Percentiles rank a stretch among this genome's conserved stretches.
phyloP scores from a whole-genome alignment of 2,113 vertebrate species.

The Terrapene triunguis region DNA sequence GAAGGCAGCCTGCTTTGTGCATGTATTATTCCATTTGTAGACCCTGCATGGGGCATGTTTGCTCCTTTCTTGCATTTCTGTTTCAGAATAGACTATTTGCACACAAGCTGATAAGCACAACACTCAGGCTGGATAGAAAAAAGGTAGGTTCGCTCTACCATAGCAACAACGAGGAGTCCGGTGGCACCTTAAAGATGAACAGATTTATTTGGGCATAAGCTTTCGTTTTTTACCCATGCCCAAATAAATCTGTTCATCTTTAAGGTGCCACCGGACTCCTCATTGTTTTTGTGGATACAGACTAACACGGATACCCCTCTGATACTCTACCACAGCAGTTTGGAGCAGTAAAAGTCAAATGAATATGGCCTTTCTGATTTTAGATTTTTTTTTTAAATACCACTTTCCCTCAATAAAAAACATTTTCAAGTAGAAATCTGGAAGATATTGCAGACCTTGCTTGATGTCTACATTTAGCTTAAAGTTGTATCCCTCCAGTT shows the following conservation, averaged over 20 bases:
- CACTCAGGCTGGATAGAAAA: not conserved
- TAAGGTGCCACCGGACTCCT: too few species aligned
- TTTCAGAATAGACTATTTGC: conserved; percentile 57
- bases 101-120: conserved; percentile 44
- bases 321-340: not conserved
- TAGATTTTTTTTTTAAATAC: not conserved
- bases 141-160: conserved; percentile 6
- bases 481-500: not conserved
- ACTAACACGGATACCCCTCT: too few species aligned
- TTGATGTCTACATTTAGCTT: not conserved
- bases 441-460: not conserved
- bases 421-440: not conserved
- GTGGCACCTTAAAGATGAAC: too few species aligned
- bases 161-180: not conserved
- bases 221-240: too few species aligned
- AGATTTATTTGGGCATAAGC: too few species aligned
- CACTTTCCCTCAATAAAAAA: not conserved
- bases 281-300: too few species aligned
- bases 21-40: not conserved
- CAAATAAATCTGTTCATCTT: too few species aligned
- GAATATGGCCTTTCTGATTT: conserved; percentile 43
- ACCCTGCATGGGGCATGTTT: not conserved
- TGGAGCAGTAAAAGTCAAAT: conserved; percentile 51
- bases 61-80: not conserved
- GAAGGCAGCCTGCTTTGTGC: not conserved